These are phyloP conservation scores for Crotophaga sulcirostris DNA, from an alignment of 2,113 vertebrate genomes.

Conservation along the genomic window DNA sequence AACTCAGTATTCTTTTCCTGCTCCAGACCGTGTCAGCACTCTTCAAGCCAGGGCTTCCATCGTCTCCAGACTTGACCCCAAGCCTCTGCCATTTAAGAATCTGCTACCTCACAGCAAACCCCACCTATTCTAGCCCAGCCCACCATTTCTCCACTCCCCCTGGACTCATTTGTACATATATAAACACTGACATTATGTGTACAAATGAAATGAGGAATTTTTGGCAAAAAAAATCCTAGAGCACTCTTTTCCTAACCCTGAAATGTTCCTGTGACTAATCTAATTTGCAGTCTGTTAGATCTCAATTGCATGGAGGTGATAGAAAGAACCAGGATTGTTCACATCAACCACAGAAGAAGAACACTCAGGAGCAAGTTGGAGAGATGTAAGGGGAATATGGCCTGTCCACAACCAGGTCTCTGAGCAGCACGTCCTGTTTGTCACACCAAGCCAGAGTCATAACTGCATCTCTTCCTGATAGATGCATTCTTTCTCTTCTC, in stretches of 20 bases:
- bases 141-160: not conserved
- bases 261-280: not conserved
- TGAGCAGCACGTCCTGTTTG: not conserved
- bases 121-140: not conserved
- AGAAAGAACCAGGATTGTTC: not conserved
- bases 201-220: not conserved
- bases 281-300: not conserved
- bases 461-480: not conserved
- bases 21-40: not conserved
- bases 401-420: not conserved
- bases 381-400: not conserved
- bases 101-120: not conserved
- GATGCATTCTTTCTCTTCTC: not conserved
- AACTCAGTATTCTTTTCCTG: not conserved
- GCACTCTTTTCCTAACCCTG: not conserved
- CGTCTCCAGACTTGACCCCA: not conserved
- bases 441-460: not conserved
- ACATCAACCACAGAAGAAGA: not conserved
- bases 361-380: not conserved
- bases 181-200: not conserved
- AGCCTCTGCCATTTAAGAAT: not conserved
- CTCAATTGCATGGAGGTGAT: not conserved
- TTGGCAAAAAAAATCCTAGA: not conserved
- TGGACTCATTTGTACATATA: not conserved
- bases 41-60: not conserved